These are phyloP conservation scores for Pelodiscus sinensis DNA, from an alignment of 2,113 vertebrate species.

Conservation along the genomic window DNA sequence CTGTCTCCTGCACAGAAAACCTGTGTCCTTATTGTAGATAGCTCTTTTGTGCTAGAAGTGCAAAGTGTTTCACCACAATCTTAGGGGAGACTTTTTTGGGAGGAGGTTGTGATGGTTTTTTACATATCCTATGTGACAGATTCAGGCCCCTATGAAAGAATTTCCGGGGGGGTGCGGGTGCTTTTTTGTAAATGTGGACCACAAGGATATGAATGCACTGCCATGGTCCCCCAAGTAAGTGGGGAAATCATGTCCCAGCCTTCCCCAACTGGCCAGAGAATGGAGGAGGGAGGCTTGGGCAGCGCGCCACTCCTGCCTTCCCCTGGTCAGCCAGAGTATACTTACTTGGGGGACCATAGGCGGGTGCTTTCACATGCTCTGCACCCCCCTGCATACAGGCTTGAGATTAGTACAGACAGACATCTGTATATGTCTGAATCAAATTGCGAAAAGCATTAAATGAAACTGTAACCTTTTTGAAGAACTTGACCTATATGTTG, in stretches of 20 bases:
- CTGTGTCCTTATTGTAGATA: not conserved
- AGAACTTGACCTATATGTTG: not conserved
- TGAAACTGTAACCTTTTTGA: not conserved
- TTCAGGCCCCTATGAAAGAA: not conserved
- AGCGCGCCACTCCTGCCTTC: too few relatives aligned
- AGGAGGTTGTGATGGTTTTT: not conserved
- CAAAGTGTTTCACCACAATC: not conserved
- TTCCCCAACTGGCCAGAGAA: too few relatives aligned
- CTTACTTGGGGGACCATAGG: too few relatives aligned
- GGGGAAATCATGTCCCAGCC: too few relatives aligned
- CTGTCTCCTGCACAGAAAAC: not conserved
- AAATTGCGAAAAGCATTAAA: not conserved
- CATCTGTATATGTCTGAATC: not conserved
- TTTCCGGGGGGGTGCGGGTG: too few relatives aligned
- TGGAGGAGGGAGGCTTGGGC: too few relatives aligned
- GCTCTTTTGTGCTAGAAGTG: not conserved
- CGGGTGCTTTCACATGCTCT: too few relatives aligned
- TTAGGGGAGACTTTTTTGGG: not conserved
- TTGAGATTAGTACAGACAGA: not conserved
- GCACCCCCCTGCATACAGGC: too few relatives aligned
- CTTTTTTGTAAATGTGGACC: too few relatives aligned
- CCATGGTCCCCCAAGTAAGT: too few relatives aligned
- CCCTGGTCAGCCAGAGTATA: too few relatives aligned
- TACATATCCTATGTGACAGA: not conserved
- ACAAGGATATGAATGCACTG: too few relatives aligned